A percentile compares a stretch with the other conserved stretches of the same genome.
phyloP scores from a whole-genome alignment of 1,140 invertebrate genomes.

The Cepaea nemoralis region DNA sequence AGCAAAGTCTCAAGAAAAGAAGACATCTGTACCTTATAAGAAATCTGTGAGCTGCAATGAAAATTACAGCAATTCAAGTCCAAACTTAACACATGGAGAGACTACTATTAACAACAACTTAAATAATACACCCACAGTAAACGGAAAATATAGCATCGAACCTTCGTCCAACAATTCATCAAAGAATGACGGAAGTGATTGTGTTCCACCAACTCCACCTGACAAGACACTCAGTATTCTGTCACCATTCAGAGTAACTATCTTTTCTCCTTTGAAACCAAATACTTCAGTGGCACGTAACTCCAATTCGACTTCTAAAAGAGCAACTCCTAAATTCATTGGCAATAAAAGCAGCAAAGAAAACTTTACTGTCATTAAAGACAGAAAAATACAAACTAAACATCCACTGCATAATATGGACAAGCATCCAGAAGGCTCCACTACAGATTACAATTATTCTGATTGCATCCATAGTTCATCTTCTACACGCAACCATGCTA shows the following conservation, averaged over 20 bases:
- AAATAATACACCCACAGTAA: background rate
- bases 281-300: background rate
- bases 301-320: background rate
- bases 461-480: background rate
- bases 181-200: conserved; percentile 51
- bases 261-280: conserved; percentile 14
- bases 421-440: background rate
- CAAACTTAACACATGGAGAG: background rate
- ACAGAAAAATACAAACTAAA: background rate
- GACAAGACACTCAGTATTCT: conserved; percentile 14
- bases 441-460: background rate
- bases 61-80: background rate
- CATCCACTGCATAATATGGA: background rate
- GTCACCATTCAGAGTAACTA: conserved; percentile 21
- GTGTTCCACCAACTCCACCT: conserved; percentile 64
- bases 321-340: background rate
- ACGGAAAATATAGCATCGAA: background rate
- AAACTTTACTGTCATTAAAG: background rate
- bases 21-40: background rate
- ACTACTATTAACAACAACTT: background rate
- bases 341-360: background rate
- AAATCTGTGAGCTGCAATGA: background rate
- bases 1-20: background rate
- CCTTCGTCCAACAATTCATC: conserved; percentile 19
- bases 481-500: background rate